Evolutionary conservation across 2,797 vertebrate genomes (phyloP), one percentile per base, ranked within the genome.

Genomic region (Schizothorax lantsangensis): DNA sequence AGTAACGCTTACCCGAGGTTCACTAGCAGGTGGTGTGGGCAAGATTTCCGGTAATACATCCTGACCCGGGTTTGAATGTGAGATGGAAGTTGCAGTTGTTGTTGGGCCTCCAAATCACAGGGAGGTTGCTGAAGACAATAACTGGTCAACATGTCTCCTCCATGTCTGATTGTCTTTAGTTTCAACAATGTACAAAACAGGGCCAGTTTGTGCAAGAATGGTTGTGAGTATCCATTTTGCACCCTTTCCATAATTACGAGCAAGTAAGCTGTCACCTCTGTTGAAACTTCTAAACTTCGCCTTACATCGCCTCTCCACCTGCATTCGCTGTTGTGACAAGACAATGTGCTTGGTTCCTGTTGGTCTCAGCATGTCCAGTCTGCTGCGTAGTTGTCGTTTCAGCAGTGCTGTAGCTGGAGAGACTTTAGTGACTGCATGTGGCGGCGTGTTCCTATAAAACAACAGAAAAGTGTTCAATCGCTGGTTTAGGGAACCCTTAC

Each of bases 111-210:
- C 71, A 73, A 73, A 45, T 73, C 43, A 43, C 23, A 15, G 71
- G 71, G 2, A 6, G n/a, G 6, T 74, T 45, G 40, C 47, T 62
- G n/a, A 26, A 36, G 30, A 45, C 11, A 84, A 49, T 8, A 86
- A 40, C 36, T 84, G 84, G 54, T 80, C 38, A 0, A 80, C 4
- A 8, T 80, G 83, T 83, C 57, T 64, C 68, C 79, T n/a, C n/a
- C n/a, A 82, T 36, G 75, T 71, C 5, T 83, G 49, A 36, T 89
- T 78, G 79, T 84, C 17, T n/a, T 21, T 80, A 14, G 62, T 85
- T 78, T 87, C 57, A 2, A 87, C 80, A 17, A 80, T 83, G 38
- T 81, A 87, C 2, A 84, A 87, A 11, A 85, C 73, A 6, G 59
- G 87, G n/a, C 81, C 80, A 45, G 81, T 88, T 23, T 86, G 77